phyloP scores from a whole-genome alignment of 1,140 invertebrate species.

The Drosophila orena region DNA sequence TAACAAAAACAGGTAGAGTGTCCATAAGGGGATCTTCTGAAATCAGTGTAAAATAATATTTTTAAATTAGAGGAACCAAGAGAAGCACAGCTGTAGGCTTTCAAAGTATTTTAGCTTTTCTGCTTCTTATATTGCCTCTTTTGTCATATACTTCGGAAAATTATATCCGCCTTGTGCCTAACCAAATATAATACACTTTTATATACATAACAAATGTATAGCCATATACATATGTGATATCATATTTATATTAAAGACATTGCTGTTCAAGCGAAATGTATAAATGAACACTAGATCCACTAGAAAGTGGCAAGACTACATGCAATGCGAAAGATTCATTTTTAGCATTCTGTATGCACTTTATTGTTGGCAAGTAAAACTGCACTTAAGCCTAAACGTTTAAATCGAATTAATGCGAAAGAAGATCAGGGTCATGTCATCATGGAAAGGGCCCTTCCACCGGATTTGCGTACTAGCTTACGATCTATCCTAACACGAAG shows the following conservation, averaged over 20 bases:
- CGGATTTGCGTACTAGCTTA: constrained; percentile 39
- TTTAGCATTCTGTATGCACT: constrained; percentile 64
- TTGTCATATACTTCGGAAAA: not conserved
- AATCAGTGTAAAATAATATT: not conserved
- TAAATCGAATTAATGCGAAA: constrained; percentile 29
- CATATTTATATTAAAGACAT: constrained; percentile 20
- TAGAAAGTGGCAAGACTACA: no score
- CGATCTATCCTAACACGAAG: constrained; percentile 9
- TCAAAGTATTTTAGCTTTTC: not conserved
- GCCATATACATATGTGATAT: constrained; percentile 29
- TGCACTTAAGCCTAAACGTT: constrained; percentile 44
- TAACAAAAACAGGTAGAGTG: not conserved
- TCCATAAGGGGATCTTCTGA: not conserved
- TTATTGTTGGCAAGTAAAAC: constrained; percentile 69
- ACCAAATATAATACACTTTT: constrained; percentile 4
- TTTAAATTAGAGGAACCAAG: not conserved
- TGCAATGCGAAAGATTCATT: not conserved
- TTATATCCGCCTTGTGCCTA: constrained; percentile 1
- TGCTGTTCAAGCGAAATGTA: no score
- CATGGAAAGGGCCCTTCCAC: constrained; percentile 75
- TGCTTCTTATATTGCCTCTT: not conserved
- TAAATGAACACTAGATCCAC: not conserved
- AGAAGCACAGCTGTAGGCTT: not conserved
- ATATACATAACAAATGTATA: not conserved
- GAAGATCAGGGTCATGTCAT: constrained; percentile 58